Percentiles rank a stretch among this genome's conserved stretches.
Conservation (phyloP, 2,888 invertebrate genomes). For the Mesoligia furuncula region DNA sequence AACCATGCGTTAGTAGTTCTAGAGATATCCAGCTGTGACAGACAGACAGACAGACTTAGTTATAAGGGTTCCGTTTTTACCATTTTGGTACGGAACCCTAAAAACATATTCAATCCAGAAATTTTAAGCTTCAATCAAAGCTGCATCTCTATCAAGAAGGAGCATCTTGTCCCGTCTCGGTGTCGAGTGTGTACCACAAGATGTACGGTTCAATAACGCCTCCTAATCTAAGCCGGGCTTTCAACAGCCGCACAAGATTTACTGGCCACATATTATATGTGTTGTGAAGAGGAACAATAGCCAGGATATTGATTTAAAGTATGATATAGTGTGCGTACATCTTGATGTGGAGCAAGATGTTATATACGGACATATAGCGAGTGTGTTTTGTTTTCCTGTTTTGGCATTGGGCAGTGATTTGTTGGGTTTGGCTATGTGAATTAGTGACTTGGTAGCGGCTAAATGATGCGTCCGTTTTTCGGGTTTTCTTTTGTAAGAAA, state of each 20-base stretch:
- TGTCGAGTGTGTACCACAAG: conserved; percentile 67
- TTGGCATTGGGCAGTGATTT: conserved; percentile 35
- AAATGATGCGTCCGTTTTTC: background rate
- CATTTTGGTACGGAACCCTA: too few relatives aligned
- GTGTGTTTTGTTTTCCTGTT: conserved; percentile 48
- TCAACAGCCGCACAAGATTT: conserved; percentile 79
- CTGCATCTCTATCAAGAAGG: conserved; percentile 14
- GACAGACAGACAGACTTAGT: too few relatives aligned
- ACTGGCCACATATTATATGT: conserved; percentile 77
- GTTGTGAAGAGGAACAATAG: conserved; percentile 65
- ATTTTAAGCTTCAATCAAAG: conserved; percentile 15
- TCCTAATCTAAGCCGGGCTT: conserved; percentile 81
- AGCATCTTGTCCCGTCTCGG: conserved; percentile 38
- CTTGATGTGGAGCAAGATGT: conserved; percentile 56
- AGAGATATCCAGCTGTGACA: too few relatives aligned
- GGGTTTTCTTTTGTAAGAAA: background rate
- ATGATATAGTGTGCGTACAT: conserved; percentile 63
- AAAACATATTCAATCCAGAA: too few relatives aligned
- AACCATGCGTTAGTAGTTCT: too few relatives aligned
- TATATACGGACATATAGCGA: conserved; percentile 22
- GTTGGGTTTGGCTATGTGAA: conserved; percentile 23
- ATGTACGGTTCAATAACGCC: conserved; percentile 84
- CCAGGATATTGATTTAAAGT: conserved; percentile 68
- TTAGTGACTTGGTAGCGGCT: conserved; percentile 45
- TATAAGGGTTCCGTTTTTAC: too few relatives aligned